These are phyloP conservation scores for Periophthalmodon schlosseri DNA, from an alignment of 2,113 vertebrate genomes.

Conservation along the genomic window DNA sequence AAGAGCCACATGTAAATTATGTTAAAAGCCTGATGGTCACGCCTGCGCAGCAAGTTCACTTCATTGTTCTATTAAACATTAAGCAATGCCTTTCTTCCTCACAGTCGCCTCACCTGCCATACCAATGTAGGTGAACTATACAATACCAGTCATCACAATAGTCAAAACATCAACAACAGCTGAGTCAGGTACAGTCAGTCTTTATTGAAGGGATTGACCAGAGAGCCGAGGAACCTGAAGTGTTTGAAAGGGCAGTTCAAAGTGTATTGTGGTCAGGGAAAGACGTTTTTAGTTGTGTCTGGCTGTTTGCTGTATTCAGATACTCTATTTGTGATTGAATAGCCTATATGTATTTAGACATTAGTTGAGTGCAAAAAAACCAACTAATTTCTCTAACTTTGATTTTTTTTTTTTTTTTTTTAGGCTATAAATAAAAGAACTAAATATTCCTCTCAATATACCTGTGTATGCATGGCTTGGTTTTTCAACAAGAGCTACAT, in stretches of 20 bases:
- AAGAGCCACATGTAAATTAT: conserved; percentile 8
- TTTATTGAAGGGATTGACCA: not conserved
- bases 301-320: conserved; percentile 17
- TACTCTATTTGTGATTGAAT: conserved; percentile 27
- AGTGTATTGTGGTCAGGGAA: conserved; percentile 4
- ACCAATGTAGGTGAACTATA: not conserved
- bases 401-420: not conserved
- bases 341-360: not conserved
- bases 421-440: not conserved
- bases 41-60: conserved; percentile 48
- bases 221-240: not conserved
- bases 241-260: conserved; percentile 10
- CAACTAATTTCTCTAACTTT: too few species aligned
- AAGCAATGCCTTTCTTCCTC: conserved; percentile 1
- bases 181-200: not conserved
- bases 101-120: not conserved
- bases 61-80: not conserved
- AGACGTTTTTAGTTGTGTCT: not conserved
- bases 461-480: not conserved
- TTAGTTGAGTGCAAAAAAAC: not conserved
- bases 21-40: not conserved
- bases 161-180: not conserved
- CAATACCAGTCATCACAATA: not conserved
- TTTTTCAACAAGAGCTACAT: conserved; percentile 11
- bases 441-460: not conserved